Base-by-base conservation (phyloP, 2,113 vertebrate species). In the Oncorhynchus clarkii region DNA sequence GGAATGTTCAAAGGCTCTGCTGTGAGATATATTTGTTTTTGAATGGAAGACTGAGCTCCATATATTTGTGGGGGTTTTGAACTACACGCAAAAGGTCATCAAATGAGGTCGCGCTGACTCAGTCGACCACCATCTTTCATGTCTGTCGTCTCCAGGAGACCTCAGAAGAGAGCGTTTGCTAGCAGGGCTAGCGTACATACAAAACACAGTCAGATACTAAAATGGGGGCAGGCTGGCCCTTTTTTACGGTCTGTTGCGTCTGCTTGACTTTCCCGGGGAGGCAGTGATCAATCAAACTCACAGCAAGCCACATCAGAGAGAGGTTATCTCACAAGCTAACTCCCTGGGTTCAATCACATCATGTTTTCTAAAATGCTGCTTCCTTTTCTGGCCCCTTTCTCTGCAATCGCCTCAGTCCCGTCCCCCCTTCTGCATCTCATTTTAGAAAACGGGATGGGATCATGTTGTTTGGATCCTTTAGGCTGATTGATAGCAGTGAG, bases 271-370 rank as follows among this genome's bases (percentile, higher is more conserved):
- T 73, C 48, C 66, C 76, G 29, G 74, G 69, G 49, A 27, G 71
- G 71, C 68, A 59, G 59, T 66, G 78, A 75, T 78, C 73, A 84
- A 79, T 76, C 67, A 14, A 79, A 66, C 67, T 66, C 74, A 73
- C 73, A 26, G 22, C 24, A 14, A 18, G 39, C 73, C 79, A 79
- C 80, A 79, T 84, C 71, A 68, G 18, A 69, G 18, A 69, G 67
- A 69, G 45, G 34, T 18, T n/a, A 20, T 49, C 34, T 22, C 20
- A 48, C 67, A 9, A 70, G 68, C 22, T 49, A 70, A 24, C 68
- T 70, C 22, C 68, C 45, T 54, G 14, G 39, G 34, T n/a, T 67
- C 39, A 59, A 51, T 49, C 49, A 70, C 75, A 74, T 70, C 67
- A 60, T 45, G 48, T 11, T 29, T 16, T 16, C 9, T 22, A 57